phyloP scores from a whole-genome alignment of 2,113 vertebrate genomes.

The Mormyrus iriodes region DNA sequence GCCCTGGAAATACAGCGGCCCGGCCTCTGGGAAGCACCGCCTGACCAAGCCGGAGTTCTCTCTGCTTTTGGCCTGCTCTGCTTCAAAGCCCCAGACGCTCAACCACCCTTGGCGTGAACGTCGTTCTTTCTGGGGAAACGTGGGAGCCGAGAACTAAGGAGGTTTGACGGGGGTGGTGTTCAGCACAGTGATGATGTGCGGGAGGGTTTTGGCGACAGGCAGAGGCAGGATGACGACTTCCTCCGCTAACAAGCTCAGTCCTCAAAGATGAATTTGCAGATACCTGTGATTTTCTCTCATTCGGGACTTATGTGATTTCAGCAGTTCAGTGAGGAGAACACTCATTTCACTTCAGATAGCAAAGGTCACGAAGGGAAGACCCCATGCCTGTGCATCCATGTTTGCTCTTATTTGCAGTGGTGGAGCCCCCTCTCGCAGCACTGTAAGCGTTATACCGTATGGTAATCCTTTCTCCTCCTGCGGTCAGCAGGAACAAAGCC shows the following conservation, averaged over 20 bases:
- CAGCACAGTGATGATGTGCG: neutral
- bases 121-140: neutral
- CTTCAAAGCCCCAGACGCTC: neutral
- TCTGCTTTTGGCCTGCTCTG: no score
- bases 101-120: neutral
- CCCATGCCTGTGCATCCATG: neutral
- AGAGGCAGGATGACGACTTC: neutral
- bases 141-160: neutral
- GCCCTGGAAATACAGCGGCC: neutral
- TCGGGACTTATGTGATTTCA: no score
- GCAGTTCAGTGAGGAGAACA: neutral
- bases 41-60: neutral
- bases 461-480: conserved; percentile 18
- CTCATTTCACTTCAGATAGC: neutral
- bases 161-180: neutral
- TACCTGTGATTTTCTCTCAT: neutral
- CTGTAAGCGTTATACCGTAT: neutral
- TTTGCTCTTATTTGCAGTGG: neutral
- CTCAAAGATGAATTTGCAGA: neutral
- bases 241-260: neutral
- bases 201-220: neutral
- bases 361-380: neutral
- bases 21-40: neutral
- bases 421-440: conserved; percentile 3
- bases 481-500: conserved; percentile 34